Evolutionary conservation across 1,140 invertebrate species (phyloP), one percentile per base, ranked within the genome.

Genomic region (Lepidurus packardi): DNA sequence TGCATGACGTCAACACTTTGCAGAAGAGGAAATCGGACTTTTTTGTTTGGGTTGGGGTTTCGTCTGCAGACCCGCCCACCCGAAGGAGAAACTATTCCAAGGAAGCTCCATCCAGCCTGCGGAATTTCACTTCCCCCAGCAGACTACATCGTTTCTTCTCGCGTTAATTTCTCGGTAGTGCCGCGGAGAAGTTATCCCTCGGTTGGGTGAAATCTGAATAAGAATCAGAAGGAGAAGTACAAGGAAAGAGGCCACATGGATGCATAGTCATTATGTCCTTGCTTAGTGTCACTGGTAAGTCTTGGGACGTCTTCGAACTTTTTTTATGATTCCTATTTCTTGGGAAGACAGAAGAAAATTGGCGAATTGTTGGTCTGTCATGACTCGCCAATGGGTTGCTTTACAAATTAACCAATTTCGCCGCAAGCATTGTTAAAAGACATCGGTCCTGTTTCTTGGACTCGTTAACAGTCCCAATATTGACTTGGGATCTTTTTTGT

Each of bases 241-340:
- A 34, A 34, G 34, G 34, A 65, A 65, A 3, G 21, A 65, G 53
- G 53, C 53, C 53, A 65, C 16, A 65, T 65, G 53, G 53, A 65
- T 65, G 53, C 21, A 1, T 65, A 77, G 45, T 77, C 45, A 65
- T 24, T 77, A 77, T 77, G 76, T 77, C 76, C 53, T 65, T 77
- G 65, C 76, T 77, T 77, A 77, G 76, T 45, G 76, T 77, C 65
- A 77, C 76, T 43, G 76, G 76, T 77, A 45, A 77, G 76, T 77
- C 25, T 24, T 43, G n/a, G 43, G 13, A 10, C 45, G 42, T 21
- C 24, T 45, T 44, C 53, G 11, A 21, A 24, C 16, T 44, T 47
- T 76, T n/a, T 25, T 5, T 43, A 11, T 47, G 24, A 2, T 9
- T 76, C 5, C 21, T 34, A 7, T 10, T 25, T 44, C 21, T 25